These are phyloP conservation scores for Epicauta chinensis DNA, from an alignment of 1,140 invertebrate genomes.

Conservation along the genomic window DNA sequence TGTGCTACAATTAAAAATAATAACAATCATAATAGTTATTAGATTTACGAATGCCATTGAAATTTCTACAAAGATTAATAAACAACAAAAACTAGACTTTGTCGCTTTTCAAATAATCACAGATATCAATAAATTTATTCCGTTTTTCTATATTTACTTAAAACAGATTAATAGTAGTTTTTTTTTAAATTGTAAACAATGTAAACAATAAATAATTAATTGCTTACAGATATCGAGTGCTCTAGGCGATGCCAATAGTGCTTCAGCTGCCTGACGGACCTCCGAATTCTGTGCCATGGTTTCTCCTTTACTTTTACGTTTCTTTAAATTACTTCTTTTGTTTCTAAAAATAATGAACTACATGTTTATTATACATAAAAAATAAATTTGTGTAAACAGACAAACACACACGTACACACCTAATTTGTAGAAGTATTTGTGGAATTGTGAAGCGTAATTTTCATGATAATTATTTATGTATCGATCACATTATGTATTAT, in stretches of 20 bases:
- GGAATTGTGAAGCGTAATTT: too few species aligned
- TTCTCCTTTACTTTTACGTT: too few species aligned
- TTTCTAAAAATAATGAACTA: too few species aligned
- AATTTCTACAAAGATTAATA: neutral
- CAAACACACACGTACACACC: too few species aligned
- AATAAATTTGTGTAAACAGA: too few species aligned
- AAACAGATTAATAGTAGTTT: slow-evolving; percentile 1
- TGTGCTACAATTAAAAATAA: slow-evolving; percentile 24
- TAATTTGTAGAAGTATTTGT: too few species aligned
- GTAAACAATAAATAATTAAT: slow-evolving; percentile 6
- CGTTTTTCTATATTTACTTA: neutral
- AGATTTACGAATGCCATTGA: too few species aligned
- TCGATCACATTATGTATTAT: too few species aligned
- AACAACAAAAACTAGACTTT: slow-evolving; percentile 3
- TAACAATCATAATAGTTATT: neutral
- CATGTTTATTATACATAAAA: too few species aligned
- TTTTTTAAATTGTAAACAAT: slow-evolving; percentile 7
- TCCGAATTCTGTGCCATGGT: slow-evolving; percentile 8
- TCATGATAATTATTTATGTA: too few species aligned
- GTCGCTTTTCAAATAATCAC: slow-evolving; percentile 2
- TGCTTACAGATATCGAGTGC: slow-evolving; percentile 34
- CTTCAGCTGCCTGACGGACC: slow-evolving; percentile 16
- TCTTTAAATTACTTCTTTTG: too few species aligned
- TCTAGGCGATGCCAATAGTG: slow-evolving; percentile 7
- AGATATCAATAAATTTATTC: neutral